Percentiles rank a stretch among this genome's conserved stretches.
Conservation (phyloP, 2,113 vertebrate genomes). For the Orthochromis malagaraziensis region DNA sequence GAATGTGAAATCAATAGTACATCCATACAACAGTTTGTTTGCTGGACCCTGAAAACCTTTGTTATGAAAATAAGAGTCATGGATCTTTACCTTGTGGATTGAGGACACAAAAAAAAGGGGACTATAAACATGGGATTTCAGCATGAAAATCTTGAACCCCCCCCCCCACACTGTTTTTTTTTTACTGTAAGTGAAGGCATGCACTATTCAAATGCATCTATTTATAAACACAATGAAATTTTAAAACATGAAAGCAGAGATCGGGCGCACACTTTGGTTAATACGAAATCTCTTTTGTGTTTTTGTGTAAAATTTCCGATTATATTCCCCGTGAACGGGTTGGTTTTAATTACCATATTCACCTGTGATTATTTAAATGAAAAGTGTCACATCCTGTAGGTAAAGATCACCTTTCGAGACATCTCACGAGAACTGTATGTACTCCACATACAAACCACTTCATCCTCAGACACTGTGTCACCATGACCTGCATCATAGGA, state of each 20-base stretch:
- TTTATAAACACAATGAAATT: constrained; percentile 32
- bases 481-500: constrained; percentile 18
- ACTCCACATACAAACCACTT: constrained; percentile 7
- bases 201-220: constrained; percentile 14
- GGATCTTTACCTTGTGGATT: constrained; percentile 65
- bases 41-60: constrained; percentile 65
- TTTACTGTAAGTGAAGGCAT: constrained; percentile 13
- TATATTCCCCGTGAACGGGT: constrained; percentile 20
- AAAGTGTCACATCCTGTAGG: constrained; percentile 30
- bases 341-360: constrained; percentile 55
- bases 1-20: constrained; percentile 83
- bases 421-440: not conserved
- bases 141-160: constrained; percentile 34
- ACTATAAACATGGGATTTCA: constrained; percentile 47
- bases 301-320: constrained; percentile 17
- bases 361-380: constrained; percentile 40
- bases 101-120: constrained; percentile 57
- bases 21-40: constrained; percentile 75
- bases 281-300: constrained; percentile 19
- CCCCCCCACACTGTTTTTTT: not conserved
- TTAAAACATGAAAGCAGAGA: constrained; percentile 17
- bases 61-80: constrained; percentile 62
- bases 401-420: constrained; percentile 15
- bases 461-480: constrained; percentile 38
- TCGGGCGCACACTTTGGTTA: not conserved